phyloP scores from a whole-genome alignment of 2,113 vertebrate species.

The Lasiurus cinereus region DNA sequence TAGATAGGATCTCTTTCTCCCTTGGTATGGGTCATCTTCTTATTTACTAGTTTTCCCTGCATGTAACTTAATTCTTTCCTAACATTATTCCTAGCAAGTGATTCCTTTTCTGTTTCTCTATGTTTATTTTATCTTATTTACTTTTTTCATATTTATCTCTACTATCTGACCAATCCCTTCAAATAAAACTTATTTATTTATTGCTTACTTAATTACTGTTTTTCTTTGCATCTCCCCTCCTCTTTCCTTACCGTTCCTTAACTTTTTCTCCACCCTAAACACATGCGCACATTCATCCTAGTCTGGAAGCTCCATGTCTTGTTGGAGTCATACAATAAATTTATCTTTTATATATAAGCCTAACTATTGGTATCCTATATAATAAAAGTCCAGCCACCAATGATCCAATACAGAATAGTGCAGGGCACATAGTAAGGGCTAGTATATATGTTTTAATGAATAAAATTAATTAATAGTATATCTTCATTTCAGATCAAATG shows the following conservation, averaged over 20 bases:
- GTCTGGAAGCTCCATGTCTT: not conserved
- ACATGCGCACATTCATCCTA: not conserved
- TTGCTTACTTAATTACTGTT: not conserved
- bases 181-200: slow-evolving; percentile 7
- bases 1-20: not conserved
- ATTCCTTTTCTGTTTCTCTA: not conserved
- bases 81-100: not conserved
- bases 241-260: not conserved
- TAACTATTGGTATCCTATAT: too few relatives aligned
- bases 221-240: not conserved
- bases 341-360: too few relatives aligned
- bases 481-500: not conserved
- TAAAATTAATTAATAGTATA: not conserved
- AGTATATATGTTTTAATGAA: not conserved
- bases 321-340: not conserved
- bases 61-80: slow-evolving; percentile 26
- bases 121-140: not conserved
- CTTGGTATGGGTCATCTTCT: not conserved
- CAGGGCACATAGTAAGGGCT: not conserved
- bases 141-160: not conserved
- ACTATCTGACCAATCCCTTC: not conserved
- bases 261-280: not conserved
- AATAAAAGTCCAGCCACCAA: not conserved
- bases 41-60: not conserved
- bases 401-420: not conserved